Conservation (phyloP, 1,140 invertebrate genomes). For the Lepidurus packardi region DNA sequence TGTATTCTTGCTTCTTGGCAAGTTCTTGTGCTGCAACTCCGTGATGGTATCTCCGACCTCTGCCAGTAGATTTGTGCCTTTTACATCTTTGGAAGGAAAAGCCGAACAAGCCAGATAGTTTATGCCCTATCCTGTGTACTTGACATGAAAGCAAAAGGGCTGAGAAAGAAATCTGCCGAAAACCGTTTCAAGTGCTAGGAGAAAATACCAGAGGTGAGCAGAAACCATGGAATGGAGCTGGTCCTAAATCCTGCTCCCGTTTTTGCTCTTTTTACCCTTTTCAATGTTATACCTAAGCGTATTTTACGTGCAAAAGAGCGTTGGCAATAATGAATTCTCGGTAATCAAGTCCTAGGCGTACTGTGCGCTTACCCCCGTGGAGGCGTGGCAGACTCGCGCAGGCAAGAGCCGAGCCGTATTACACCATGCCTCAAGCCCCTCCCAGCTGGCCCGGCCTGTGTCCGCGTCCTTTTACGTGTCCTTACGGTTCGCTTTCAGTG, state of each 20-base stretch:
- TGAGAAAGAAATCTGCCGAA: not conserved
- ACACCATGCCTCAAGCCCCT: not conserved
- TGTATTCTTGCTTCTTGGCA: not conserved
- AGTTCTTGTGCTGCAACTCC: not conserved
- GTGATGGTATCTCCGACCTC: not conserved
- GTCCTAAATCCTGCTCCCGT: not conserved
- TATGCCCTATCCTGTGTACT: conserved; percentile 4
- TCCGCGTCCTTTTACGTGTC: not conserved
- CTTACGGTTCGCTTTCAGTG: not conserved
- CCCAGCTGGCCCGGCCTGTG: not conserved
- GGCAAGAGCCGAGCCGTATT: not conserved
- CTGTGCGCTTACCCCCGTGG: too few relatives aligned
- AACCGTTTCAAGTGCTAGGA: not conserved
- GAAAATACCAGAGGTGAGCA: too few relatives aligned
- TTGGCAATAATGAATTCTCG: not conserved
- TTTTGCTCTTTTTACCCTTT: not conserved
- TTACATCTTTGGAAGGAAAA: not conserved
- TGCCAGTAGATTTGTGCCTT: not conserved
- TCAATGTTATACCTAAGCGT: not conserved
- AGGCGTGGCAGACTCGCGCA: not conserved
- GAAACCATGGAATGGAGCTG: too few relatives aligned
- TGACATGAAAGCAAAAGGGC: conserved; percentile 14
- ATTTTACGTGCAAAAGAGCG: not conserved
- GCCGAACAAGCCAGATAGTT: not conserved
- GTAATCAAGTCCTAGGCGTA: not conserved